Percentiles rank a stretch among this genome's conserved stretches.
These are phyloP conservation scores for Odontocolon sp. DNA, from an alignment of 2,888 invertebrate species.

Conservation along the genomic window DNA sequence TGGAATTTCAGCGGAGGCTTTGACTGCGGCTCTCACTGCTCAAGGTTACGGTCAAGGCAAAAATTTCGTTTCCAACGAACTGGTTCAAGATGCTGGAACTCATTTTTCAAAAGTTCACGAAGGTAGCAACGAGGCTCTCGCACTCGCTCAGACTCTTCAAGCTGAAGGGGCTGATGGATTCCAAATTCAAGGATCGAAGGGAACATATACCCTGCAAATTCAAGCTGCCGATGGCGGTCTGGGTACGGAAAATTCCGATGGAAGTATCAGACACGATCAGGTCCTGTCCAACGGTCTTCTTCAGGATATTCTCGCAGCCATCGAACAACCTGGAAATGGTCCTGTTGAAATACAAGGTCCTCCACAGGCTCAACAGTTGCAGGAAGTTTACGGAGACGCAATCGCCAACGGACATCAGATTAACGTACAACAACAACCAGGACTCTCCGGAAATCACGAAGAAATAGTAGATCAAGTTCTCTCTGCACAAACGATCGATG, in stretches of 20 bases:
- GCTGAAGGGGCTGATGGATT: constrained; percentile 73
- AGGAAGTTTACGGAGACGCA: constrained; percentile 66
- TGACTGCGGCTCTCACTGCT: constrained; percentile 71
- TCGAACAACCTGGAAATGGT: constrained; percentile 85
- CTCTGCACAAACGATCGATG: constrained; percentile 47
- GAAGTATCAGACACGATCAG: constrained; percentile 87
- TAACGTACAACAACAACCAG: constrained; percentile 51
- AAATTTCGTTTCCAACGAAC: constrained; percentile 62
- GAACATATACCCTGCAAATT: constrained; percentile 89
- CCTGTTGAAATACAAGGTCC: constrained; percentile 70
- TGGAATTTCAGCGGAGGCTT: constrained; percentile 67
- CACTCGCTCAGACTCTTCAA: constrained; percentile 71
- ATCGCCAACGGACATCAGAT: constrained; percentile 15
- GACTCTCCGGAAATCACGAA: constrained; percentile 23
- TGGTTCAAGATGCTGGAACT: constrained; percentile 67
- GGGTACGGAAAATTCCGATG: constrained; percentile 81
- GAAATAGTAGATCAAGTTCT: constrained; percentile 46
- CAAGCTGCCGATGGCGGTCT: constrained; percentile 85
- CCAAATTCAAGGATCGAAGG: constrained; percentile 82
- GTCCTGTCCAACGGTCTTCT: constrained; percentile 89
- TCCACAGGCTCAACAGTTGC: constrained; percentile 67
- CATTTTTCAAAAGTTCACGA: constrained; percentile 46
- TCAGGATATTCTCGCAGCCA: constrained; percentile 91
- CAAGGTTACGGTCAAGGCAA: constrained; percentile 66
- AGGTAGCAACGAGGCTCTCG: constrained; percentile 72